These are phyloP conservation scores for Drosophila willistoni DNA, from an alignment of 1,140 invertebrate genomes.

Conservation along the genomic window DNA sequence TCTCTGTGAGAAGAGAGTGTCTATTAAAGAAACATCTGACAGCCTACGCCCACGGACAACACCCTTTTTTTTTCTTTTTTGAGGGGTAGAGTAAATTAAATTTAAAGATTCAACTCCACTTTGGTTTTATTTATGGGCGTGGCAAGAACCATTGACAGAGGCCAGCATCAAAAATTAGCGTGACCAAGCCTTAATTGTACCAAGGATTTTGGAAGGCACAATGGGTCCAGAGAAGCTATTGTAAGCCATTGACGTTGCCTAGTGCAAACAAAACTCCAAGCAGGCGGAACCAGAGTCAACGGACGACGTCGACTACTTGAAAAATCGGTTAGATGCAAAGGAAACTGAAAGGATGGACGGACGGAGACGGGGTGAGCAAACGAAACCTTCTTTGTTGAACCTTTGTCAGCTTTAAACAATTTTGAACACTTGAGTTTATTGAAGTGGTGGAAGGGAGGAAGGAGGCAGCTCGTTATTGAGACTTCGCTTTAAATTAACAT, in stretches of 20 bases:
- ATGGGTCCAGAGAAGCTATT: slow-evolving; percentile 9
- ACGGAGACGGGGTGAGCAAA: not conserved
- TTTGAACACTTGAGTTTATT: slow-evolving; percentile 47
- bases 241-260: slow-evolving; percentile 35
- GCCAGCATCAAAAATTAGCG: slow-evolving; percentile 66
- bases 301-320: slow-evolving; percentile 42
- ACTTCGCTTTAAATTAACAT: slow-evolving; percentile 79
- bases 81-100: slow-evolving; percentile 40
- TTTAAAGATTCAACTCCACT: not conserved
- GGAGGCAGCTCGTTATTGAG: slow-evolving; percentile 27
- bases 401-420: slow-evolving; percentile 71
- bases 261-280: slow-evolving; percentile 66
- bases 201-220: slow-evolving; percentile 4
- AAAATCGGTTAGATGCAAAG: slow-evolving; percentile 36
- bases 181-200: slow-evolving; percentile 61
- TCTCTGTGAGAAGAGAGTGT: slow-evolving; percentile 26
- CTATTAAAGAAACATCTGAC: slow-evolving; percentile 74
- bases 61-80: slow-evolving; percentile 40
- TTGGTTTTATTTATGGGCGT: slow-evolving; percentile 55
- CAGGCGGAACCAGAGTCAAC: slow-evolving; percentile 47
- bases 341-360: not conserved
- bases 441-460: not conserved
- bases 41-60: slow-evolving; percentile 36
- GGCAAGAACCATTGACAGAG: slow-evolving; percentile 40
- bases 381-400: slow-evolving; percentile 36